A percentile compares a stretch with the other conserved stretches of the same genome.
These are phyloP conservation scores for Siphamia tubifer DNA, from an alignment of 2,113 vertebrate genomes.

Conservation along the genomic window DNA sequence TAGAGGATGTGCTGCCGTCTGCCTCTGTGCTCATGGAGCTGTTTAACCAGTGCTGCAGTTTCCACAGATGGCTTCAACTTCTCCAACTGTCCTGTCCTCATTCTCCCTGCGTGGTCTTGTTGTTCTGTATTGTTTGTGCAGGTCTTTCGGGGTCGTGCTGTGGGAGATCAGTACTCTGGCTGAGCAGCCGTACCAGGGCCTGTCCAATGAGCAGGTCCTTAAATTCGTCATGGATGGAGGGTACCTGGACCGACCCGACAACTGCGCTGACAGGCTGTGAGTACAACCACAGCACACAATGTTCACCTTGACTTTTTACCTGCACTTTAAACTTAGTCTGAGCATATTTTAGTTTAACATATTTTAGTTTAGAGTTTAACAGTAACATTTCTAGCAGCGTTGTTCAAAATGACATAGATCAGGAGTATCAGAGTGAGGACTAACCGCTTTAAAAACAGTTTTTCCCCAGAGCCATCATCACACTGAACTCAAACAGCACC, in stretches of 20 bases:
- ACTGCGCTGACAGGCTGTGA: slow-evolving; percentile 92
- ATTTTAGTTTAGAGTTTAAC: too few relatives aligned
- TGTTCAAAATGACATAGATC: too few relatives aligned
- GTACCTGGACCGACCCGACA: slow-evolving; percentile 91
- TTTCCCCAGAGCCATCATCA: too few relatives aligned
- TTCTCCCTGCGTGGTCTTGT: not conserved
- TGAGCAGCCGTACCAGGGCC: slow-evolving; percentile 95
- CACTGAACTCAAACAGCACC: too few relatives aligned
- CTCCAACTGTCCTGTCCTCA: slow-evolving; percentile 40
- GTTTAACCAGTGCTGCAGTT: slow-evolving; percentile 8
- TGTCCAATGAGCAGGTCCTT: slow-evolving; percentile 96
- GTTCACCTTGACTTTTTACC: too few relatives aligned
- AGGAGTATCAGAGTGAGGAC: too few relatives aligned
- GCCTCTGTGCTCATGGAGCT: not conserved
- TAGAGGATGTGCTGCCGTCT: too few relatives aligned
- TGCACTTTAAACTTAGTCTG: too few relatives aligned
- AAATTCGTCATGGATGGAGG: slow-evolving; percentile 98
- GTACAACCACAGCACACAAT: too few relatives aligned
- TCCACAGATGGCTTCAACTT: slow-evolving; percentile 8
- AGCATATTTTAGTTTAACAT: too few relatives aligned
- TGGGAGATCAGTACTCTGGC: slow-evolving; percentile 97
- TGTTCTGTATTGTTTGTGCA: slow-evolving; percentile 51
- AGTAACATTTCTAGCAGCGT: too few relatives aligned
- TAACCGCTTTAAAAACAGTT: too few relatives aligned
- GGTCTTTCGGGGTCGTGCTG: slow-evolving; percentile 97